These are phyloP conservation scores for Canis aureus DNA, from an alignment of 2,113 vertebrate genomes.

Conservation along the genomic window DNA sequence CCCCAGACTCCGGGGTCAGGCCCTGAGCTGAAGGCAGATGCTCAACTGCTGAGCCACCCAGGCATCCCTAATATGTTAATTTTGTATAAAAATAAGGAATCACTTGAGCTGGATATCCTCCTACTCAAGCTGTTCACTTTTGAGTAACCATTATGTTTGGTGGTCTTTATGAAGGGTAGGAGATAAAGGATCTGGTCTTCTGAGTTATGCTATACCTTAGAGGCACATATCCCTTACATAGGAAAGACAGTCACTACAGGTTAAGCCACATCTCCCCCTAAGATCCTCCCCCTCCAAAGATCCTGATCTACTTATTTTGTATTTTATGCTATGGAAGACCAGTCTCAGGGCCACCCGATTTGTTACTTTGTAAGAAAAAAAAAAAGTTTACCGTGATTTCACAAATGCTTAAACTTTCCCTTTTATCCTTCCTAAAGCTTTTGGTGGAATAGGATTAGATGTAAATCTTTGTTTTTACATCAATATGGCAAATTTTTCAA, in stretches of 20 bases:
- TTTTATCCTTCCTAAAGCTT: not conserved
- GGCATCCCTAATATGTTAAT: not conserved
- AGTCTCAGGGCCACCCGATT: not conserved
- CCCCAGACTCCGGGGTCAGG: too few relatives aligned
- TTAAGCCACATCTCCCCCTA: not conserved
- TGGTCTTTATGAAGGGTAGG: not conserved
- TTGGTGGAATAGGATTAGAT: not conserved
- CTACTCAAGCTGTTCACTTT: not conserved
- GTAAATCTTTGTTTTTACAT: not conserved
- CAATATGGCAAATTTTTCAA: not conserved
- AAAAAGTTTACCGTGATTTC: not conserved
- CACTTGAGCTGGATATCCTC: not conserved
- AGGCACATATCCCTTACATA: not conserved
- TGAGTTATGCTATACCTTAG: not conserved
- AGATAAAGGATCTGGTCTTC: not conserved
- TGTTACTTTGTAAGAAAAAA: not conserved
- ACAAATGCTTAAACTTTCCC: not conserved
- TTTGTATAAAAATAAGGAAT: not conserved
- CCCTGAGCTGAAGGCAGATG: too few relatives aligned
- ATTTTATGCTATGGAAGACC: not conserved
- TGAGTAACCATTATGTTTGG: not conserved
- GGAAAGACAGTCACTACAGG: not conserved
- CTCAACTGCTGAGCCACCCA: too few relatives aligned
- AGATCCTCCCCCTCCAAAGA: not conserved
- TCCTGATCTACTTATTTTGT: not conserved